Base-by-base conservation (phyloP, 2,888 invertebrate genomes). In the Synergus gifuensis region DNA sequence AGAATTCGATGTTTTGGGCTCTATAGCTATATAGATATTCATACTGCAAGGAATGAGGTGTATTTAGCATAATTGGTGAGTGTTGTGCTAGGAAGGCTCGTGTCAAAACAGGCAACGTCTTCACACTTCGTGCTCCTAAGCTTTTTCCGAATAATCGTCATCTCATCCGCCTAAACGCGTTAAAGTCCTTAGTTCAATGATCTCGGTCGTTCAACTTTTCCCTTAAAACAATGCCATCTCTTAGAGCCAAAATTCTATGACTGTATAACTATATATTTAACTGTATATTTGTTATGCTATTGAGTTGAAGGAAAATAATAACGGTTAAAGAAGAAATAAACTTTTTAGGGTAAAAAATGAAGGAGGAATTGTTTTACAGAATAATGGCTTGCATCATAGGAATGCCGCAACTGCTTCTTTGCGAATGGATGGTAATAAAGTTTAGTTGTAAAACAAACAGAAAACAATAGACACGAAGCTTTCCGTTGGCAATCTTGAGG, bases 51-150 rank as follows among this genome's bases (percentile, higher is more conserved):
- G 18, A n/a, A 18, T 58, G 18, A 58, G n/a, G 58, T 58, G 58
- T 76, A 60, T 78, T 88, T 88, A 87, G 85, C 87, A 88, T 87
- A 88, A 89, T 89, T 85, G 86, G 81, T 85, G 85, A 81, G 80
- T 85, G 83, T 83, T 81, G 83, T 82, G 81, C 76, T 83, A 60
- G 81, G 85, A 88, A 83, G 81, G 80, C 78, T 79, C 83, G 81
- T 85, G 87, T 87, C 88, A 87, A 82, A 86, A 87, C 84, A 85
- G 76, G 79, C 83, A 81, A 79, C 82, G 77, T 67, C 79, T 85
- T 87, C 83, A 88, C 87, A 83, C 88, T 86, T 87, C 84, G 83
- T 85, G 84, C 82, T 79, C 76, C 77, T 76, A 76, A 80, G 78
- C 78, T 86, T 86, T 86, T 84, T 81, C 81, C 78, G 76, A 86